phyloP scores from a whole-genome alignment of 2,888 invertebrate species.

The Euphydryas editha region DNA sequence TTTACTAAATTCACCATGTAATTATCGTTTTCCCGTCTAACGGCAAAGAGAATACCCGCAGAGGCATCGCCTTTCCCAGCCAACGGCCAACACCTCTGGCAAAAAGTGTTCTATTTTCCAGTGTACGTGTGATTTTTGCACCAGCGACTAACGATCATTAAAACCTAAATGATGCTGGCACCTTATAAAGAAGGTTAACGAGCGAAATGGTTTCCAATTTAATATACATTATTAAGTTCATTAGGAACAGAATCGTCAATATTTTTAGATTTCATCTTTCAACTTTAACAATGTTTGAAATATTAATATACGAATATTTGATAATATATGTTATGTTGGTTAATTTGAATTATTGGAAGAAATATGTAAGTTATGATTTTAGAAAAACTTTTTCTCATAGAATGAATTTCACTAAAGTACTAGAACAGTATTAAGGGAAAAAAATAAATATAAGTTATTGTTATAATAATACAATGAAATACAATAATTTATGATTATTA shows the following conservation, averaged over 20 bases:
- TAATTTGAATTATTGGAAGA: too few species aligned
- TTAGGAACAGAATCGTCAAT: slow-evolving; percentile 3
- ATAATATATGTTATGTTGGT: not conserved
- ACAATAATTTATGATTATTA: too few species aligned
- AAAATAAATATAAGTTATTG: too few species aligned
- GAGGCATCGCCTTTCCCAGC: slow-evolving; percentile 2
- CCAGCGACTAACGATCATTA: slow-evolving; percentile 33
- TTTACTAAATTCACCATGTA: slow-evolving; percentile 1
- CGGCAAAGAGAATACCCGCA: slow-evolving; percentile 8
- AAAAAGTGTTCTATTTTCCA: slow-evolving; percentile 27
- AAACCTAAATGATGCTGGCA: slow-evolving; percentile 31
- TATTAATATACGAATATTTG: not conserved
- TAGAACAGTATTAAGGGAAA: too few species aligned
- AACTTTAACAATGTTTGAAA: not conserved
- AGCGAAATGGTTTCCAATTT: slow-evolving; percentile 31
- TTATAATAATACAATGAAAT: too few species aligned
- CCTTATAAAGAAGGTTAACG: slow-evolving; percentile 37
- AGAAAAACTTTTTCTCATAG: too few species aligned
- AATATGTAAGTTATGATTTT: too few species aligned
- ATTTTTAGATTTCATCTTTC: slow-evolving; percentile 9
- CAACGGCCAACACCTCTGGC: slow-evolving; percentile 13
- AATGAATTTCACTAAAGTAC: too few species aligned
- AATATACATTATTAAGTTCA: slow-evolving; percentile 26
- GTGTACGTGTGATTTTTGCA: slow-evolving; percentile 28
- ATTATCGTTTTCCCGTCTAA: slow-evolving; percentile 9